phyloP scores from a whole-genome alignment of 2,888 invertebrate species.

The Hydrotaea cyrtoneurina region DNA sequence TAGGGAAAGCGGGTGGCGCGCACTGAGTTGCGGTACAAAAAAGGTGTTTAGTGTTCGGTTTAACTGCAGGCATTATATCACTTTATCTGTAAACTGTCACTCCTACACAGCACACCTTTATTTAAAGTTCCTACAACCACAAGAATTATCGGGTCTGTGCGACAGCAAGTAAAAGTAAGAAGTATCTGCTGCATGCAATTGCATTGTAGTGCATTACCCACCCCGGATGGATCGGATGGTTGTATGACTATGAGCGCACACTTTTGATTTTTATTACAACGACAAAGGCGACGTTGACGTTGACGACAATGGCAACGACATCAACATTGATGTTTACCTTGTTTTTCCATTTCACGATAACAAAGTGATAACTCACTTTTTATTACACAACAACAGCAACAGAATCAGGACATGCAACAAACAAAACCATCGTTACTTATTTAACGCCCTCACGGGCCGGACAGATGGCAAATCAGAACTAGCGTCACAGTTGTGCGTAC shows the following conservation, averaged over 20 bases:
- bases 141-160: slow-evolving; percentile 16
- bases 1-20: background rate
- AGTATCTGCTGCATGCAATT: slow-evolving; percentile 13
- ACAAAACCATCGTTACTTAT: background rate
- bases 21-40: background rate
- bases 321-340: slow-evolving; percentile 53
- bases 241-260: slow-evolving; percentile 60
- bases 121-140: slow-evolving; percentile 40
- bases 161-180: slow-evolving; percentile 15
- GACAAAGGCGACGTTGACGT: background rate
- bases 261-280: slow-evolving; percentile 47
- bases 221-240: background rate
- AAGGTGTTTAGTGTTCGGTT: slow-evolving; percentile 54
- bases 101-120: slow-evolving; percentile 67
- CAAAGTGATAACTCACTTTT: slow-evolving; percentile 62
- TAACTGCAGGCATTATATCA: slow-evolving; percentile 65
- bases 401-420: slow-evolving; percentile 40
- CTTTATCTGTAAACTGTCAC: slow-evolving; percentile 68
- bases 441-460: background rate
- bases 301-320: background rate
- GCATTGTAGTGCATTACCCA: slow-evolving; percentile 12
- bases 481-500: background rate
- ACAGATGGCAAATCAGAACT: background rate
- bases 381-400: background rate
- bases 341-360: slow-evolving; percentile 42